These are phyloP conservation scores for Hoplostethus atlanticus DNA, from an alignment of 2,797 vertebrate genomes.

Conservation along the genomic window DNA sequence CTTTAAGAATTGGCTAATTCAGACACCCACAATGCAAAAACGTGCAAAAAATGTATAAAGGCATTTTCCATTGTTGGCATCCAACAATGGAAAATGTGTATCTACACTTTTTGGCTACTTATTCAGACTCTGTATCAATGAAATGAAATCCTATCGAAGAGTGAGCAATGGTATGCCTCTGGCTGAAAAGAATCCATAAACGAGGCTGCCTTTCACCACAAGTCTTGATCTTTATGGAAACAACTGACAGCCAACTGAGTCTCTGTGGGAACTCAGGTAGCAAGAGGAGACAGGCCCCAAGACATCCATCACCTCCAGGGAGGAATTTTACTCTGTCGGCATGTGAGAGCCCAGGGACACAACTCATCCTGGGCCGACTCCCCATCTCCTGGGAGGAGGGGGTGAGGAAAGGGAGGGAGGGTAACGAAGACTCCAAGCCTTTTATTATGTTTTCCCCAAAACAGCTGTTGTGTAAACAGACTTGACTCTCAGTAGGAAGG, in stretches of 20 bases:
- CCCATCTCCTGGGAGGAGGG: constrained; percentile 60
- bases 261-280: constrained; percentile 56
- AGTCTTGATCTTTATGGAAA: constrained; percentile 70
- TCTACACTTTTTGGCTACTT: background rate
- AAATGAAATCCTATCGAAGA: constrained; percentile 13
- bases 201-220: constrained; percentile 56
- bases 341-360: constrained; percentile 71
- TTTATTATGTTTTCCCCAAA: constrained; percentile 84
- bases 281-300: constrained; percentile 83
- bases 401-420: constrained; percentile 51
- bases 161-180: constrained; percentile 41
- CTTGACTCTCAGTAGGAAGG: constrained; percentile 67
- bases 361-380: constrained; percentile 59
- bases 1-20: background rate
- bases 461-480: constrained; percentile 86
- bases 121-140: constrained; percentile 14
- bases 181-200: constrained; percentile 39
- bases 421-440: constrained; percentile 66
- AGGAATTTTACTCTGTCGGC: constrained; percentile 77
- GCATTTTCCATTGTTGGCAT: background rate
- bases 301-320: constrained; percentile 79
- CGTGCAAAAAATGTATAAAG: background rate
- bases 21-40: background rate
- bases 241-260: constrained; percentile 43
- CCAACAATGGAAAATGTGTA: constrained; percentile 1